phyloP scores from a whole-genome alignment of 1,140 invertebrate species.

The Drosophila ambigua region DNA sequence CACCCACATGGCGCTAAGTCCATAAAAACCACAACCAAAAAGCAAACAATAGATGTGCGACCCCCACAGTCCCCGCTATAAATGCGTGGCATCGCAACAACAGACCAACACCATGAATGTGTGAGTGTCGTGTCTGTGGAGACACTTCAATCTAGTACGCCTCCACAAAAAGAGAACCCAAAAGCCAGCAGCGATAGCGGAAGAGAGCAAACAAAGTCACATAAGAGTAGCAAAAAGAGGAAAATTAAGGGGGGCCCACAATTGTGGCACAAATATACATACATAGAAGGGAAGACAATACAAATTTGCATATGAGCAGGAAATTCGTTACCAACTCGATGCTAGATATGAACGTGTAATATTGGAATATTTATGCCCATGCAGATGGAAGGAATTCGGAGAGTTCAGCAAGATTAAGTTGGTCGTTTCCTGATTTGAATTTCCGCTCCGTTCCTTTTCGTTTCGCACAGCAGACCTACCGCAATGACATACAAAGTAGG shows the following conservation, averaged over 20 bases:
- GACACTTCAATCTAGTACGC: constrained; percentile 30
- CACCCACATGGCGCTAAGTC: constrained; percentile 46
- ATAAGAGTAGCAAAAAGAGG: constrained; percentile 15
- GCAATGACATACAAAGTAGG: constrained; percentile 2
- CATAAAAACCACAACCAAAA: constrained; percentile 33
- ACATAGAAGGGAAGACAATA: constrained; percentile 32
- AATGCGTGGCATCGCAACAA: not conserved
- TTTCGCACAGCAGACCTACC: constrained; percentile 13
- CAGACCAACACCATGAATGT: not conserved
- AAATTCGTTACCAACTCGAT: constrained; percentile 43
- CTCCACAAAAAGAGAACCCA: constrained; percentile 18
- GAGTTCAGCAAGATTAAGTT: constrained; percentile 1
- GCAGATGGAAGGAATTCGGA: constrained; percentile 13
- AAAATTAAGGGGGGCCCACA: not conserved
- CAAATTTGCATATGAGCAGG: constrained; percentile 57
- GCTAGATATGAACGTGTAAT: constrained; percentile 20
- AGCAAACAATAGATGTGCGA: constrained; percentile 30
- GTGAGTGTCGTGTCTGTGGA: not conserved
- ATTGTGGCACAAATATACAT: constrained; percentile 28
- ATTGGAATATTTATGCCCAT: constrained; percentile 26
- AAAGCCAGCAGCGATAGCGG: constrained; percentile 1
- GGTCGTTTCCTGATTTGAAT: constrained; percentile 19
- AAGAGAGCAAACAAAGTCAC: constrained; percentile 23
- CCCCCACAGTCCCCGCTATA: not conserved
- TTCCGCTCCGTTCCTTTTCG: not conserved